phyloP scores from a whole-genome alignment of 2,113 vertebrate species.

The Dipodomys spectabilis region DNA sequence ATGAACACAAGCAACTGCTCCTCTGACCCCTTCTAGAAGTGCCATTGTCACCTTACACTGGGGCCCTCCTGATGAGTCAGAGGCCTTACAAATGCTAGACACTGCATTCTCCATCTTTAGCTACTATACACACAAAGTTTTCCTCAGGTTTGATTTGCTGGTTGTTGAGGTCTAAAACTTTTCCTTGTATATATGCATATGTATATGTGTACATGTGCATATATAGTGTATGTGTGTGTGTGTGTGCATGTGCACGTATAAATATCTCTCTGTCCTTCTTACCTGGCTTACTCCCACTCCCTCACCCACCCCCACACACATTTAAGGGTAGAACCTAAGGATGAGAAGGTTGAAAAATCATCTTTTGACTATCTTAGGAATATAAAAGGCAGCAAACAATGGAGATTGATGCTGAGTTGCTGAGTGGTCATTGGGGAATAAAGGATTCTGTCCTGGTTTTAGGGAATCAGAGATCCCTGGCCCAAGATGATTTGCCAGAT shows the following conservation, averaged over 20 bases:
- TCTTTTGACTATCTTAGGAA: background rate
- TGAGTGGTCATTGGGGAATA: background rate
- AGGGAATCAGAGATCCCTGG: background rate
- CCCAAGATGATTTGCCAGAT: background rate
- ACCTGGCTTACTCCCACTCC: background rate
- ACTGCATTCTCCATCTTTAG: background rate
- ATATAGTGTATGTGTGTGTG: no score
- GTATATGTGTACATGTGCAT: no score
- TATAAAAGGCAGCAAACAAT: constrained; percentile 7
- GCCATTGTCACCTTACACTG: background rate
- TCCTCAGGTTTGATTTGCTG: background rate
- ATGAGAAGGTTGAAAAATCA: background rate
- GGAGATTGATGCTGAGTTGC: background rate
- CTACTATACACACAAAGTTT: background rate
- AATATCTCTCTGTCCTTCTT: background rate
- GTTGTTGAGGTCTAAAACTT: background rate
- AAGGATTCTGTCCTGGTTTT: background rate
- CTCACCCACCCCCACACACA: no score
- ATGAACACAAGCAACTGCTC: rapidly evolving
- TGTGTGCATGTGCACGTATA: no score
- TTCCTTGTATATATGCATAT: no score
- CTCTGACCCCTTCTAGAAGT: background rate
- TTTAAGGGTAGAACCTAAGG: constrained; percentile 23
- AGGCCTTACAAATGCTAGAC: background rate
- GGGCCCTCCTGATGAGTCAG: background rate